phyloP scores from a whole-genome alignment of 2,797 vertebrate genomes.

The Gymnothorax reevesii region DNA sequence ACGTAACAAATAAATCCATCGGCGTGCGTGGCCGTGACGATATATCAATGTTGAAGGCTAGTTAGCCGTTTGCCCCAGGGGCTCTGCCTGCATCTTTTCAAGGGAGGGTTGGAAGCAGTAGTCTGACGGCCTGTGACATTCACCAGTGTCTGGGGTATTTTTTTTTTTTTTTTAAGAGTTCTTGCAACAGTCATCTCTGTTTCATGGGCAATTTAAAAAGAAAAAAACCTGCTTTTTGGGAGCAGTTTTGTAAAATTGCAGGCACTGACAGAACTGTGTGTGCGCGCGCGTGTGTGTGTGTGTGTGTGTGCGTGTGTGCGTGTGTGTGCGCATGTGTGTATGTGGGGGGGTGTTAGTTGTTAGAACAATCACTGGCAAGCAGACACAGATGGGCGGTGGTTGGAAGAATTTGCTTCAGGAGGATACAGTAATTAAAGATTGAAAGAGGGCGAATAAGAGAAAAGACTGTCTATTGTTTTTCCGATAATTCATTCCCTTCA shows the following conservation, averaged over 20 bases:
- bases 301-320: too few species aligned
- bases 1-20: constrained; percentile 40
- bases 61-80: constrained; percentile 18
- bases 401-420: too few species aligned
- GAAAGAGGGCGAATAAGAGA: background rate
- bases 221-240: background rate
- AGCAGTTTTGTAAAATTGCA: too few species aligned
- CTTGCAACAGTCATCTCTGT: constrained; percentile 18
- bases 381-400: too few species aligned
- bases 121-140: constrained; percentile 33
- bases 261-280: too few species aligned
- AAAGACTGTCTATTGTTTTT: too few species aligned
- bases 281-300: too few species aligned
- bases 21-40: constrained; percentile 39
- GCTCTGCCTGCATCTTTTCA: constrained; percentile 26
- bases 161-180: background rate
- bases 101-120: background rate
- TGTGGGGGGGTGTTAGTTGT: too few species aligned
- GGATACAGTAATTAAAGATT: background rate
- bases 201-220: constrained; percentile 9
- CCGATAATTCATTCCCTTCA: too few species aligned
- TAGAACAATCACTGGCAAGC: too few species aligned
- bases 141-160: constrained; percentile 26
- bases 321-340: too few species aligned
- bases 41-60: constrained; percentile 42